Evolutionary conservation across 2,113 vertebrate species (phyloP), one percentile per base, ranked within the genome.

Genomic region (Hydrolagus affinis): DNA sequence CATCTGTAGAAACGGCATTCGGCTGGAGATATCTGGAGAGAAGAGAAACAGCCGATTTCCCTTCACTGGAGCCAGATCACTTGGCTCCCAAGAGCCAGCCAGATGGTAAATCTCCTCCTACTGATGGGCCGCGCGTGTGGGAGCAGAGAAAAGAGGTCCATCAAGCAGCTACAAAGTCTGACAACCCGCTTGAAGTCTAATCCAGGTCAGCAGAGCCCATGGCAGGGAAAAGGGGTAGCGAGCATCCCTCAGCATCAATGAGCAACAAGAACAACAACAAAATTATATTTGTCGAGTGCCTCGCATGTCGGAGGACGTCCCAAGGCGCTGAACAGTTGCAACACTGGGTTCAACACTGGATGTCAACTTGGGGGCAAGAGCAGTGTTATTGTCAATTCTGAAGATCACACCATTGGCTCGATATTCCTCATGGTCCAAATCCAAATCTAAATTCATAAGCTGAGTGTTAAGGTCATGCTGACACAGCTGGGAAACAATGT

Each of bases 1-100:
- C 78, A 83, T 60, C 25, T 30, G 25, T 0, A 68, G 14, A 83
- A 66, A 21, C n/a, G 66, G 19, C 78, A 83, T 66, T 62, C 78
- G 66, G 78, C 62, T 62, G 66, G 78, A 83, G 25, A 83, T 25
- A 66, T 83, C 78, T 83, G 78, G 62, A 83, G 66, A 9, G 17
- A 83, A 21, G 15, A 66, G 78, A 28, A 60, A 83, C 14, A 68
- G 78, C 28, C 17, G 28, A 66, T 83, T 32, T 83, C 60, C 25
- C 62, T 68, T 28, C 11, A 17, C 25, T 9, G 4, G 62, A 83
- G 78, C 62, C 62, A 68, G 78, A 83, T 83, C 78, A 21, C 60
- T 28, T 30, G 2, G 60, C 62, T 68, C 25, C 62, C 78, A 9
- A 12, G 60, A 66, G 60, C 17, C 25, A 66, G 78, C 78, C 78